Base-by-base conservation (phyloP, 2,888 invertebrate species). In the Meta bourneti region DNA sequence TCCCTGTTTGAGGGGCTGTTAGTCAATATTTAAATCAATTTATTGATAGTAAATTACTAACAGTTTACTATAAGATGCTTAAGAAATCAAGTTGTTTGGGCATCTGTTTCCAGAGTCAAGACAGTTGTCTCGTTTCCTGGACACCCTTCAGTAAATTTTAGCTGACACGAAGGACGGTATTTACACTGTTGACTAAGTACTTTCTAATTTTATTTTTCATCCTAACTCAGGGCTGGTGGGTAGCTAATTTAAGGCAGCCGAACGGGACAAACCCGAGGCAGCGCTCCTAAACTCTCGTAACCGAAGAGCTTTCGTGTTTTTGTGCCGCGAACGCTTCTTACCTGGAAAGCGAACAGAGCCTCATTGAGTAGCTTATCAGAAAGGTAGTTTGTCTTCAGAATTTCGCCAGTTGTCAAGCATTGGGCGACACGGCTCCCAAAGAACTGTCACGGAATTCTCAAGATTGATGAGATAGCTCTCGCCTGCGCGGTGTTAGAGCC, bases 121-220 rank as follows among this genome's bases (percentile, higher is more conserved):
- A 34, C 34, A 34, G 34, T 34, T 34, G 34, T 34, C 77, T 77
- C 77, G 52, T 77, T 77, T 77, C 8, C 51, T 71, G 78, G 70
- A 78, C 70, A 78, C 48, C 70, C 78, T 78, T 78, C 78, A 78
- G 70, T 7, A 9, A n/a, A 86, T 86, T 54, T 69, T 9, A 70
- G 61, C 77, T 69, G 78, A 77, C 70, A 78, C 49, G 19, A 0
- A 16, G 20, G 34, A 78, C 52, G 19, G 69, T 70, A 78, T 48
- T 86, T 69, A 61, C 75, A 86, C n/a, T 70, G 78, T 77, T 70
- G 78, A 86, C 85, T 86, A 86, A 86, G 85, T 86, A 86, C 78
- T 34, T 86, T 86, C 85, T 86, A 86, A 86, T 78, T 86, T 86
- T 86, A 78, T 77, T 77, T 71, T 70, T 51, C 49, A 70, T 70